Evolutionary conservation across 2,888 invertebrate species (phyloP).

Genomic region (Cataglyphis albicans): DNA sequence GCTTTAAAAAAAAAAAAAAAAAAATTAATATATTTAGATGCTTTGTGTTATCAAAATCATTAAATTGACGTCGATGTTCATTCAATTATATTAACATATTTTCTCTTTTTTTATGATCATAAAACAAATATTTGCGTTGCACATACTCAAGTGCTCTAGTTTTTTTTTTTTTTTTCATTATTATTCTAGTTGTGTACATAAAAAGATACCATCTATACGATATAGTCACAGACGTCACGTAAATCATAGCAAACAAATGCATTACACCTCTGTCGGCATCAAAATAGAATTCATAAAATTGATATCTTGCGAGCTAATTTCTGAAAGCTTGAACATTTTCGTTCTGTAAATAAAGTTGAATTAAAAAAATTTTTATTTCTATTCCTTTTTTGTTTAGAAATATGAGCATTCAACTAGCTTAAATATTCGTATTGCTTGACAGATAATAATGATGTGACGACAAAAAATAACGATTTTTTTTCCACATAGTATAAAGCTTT

Average conservation of each 20-base stretch:
- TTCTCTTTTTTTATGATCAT: slow-evolving; percentile 10
- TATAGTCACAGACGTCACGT: slow-evolving; percentile 6
- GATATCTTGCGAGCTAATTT: neutral
- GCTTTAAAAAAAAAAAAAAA: no score
- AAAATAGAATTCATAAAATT: neutral
- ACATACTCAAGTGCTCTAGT: neutral
- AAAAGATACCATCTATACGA: slow-evolving; percentile 32
- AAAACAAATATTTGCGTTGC: slow-evolving; percentile 2
- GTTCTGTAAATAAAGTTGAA: neutral
- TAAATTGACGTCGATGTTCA: neutral
- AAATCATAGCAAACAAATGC: slow-evolving; percentile 16
- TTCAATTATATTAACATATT: neutral
- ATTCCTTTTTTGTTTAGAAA: neutral
- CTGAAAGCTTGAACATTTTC: neutral
- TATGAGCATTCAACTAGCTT: neutral
- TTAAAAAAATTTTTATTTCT: neutral
- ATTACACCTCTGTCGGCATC: neutral
- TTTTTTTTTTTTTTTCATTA: slow-evolving; percentile 18
- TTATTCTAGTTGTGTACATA: slow-evolving; percentile 31
- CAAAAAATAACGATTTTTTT: slow-evolving; percentile 42
- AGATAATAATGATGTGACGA: neutral
- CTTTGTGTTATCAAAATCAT: neutral
- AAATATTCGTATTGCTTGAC: neutral
- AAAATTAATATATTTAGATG: neutral
- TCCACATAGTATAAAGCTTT: neutral